A percentile compares a stretch with the other conserved stretches of the same genome.
phyloP scores from a whole-genome alignment of 2,888 invertebrate genomes.

The Graphium colonna region DNA sequence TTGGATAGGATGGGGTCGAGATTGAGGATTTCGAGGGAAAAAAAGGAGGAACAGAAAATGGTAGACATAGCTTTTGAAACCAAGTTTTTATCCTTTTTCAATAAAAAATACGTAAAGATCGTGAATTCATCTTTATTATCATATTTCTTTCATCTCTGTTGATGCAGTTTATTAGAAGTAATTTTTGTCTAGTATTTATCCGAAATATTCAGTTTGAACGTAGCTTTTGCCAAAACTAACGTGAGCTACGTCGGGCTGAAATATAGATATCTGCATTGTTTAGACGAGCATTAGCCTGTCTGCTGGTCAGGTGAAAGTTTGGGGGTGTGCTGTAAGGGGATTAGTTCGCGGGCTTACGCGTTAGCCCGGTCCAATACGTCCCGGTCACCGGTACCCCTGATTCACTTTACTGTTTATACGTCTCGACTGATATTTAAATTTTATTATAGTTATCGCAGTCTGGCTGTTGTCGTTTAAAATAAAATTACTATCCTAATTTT shows the following conservation, averaged over 20 bases:
- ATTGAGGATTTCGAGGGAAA: no score
- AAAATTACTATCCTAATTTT: no score
- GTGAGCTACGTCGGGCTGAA: slow-evolving; percentile 3
- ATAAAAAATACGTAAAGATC: no score
- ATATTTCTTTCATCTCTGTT: neutral
- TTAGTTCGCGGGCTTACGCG: slow-evolving; percentile 47
- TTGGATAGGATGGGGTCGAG: no score
- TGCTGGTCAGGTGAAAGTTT: slow-evolving; percentile 61
- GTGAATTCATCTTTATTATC: no score
- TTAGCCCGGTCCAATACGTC: slow-evolving; percentile 40
- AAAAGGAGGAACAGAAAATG: no score
- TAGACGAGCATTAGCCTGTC: slow-evolving; percentile 53
- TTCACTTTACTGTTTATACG: slow-evolving; percentile 4
- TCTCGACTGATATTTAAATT: slow-evolving; percentile 4
- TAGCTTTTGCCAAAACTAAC: neutral
- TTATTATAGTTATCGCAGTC: no score
- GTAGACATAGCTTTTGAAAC: no score
- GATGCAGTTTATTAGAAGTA: no score
- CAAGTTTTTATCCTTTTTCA: no score
- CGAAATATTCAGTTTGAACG: no score
- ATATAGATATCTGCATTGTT: slow-evolving; percentile 38
- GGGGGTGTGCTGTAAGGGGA: slow-evolving; percentile 45
- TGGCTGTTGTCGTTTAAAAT: no score
- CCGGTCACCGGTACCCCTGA: slow-evolving; percentile 24
- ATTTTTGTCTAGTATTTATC: neutral